Percentiles rank a stretch among this genome's conserved stretches.
Evolutionary conservation across 2,888 invertebrate genomes (phyloP).

Genomic region (Cheilosia vulpina): DNA sequence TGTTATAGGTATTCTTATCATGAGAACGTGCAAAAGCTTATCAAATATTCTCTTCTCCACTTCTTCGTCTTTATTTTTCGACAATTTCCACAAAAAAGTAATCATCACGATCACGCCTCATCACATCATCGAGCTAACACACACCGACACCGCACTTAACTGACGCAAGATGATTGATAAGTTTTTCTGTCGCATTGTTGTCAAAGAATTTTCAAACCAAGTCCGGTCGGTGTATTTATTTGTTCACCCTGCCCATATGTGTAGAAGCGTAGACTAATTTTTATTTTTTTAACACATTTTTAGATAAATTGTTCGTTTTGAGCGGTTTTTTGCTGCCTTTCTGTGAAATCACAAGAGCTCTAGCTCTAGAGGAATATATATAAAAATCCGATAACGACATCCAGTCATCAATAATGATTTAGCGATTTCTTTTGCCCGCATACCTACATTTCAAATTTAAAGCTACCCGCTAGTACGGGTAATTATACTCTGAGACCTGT

Average conservation of each 20-base stretch:
- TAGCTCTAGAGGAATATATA: conserved; percentile 17
- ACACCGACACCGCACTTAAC: conserved; percentile 5
- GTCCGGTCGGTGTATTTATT: conserved; percentile 41
- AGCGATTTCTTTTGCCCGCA: conserved; percentile 65
- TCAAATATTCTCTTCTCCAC: conserved; percentile 48
- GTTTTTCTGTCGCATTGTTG: conserved; percentile 35
- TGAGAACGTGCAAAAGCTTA: conserved; percentile 57
- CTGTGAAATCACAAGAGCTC: conserved; percentile 59
- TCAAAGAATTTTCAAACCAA: conserved; percentile 50
- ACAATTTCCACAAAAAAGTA: conserved; percentile 34
- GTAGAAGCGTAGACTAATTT: conserved; percentile 30
- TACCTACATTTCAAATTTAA: conserved; percentile 36
- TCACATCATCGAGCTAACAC: conserved; percentile 27
- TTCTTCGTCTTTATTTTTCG: conserved; percentile 13
- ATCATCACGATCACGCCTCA: conserved; percentile 50
- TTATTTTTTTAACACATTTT: conserved; percentile 18
- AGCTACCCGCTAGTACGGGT: conserved; percentile 25
- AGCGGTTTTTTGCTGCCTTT: conserved; percentile 30
- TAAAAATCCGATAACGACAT: conserved; percentile 58
- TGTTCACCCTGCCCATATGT: conserved; percentile 50
- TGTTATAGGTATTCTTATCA: conserved; percentile 32
- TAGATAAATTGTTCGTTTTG: conserved; percentile 56
- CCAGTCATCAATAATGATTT: conserved; percentile 74
- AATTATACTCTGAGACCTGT: conserved; percentile 1
- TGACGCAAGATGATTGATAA: conserved; percentile 70